phyloP scores from a whole-genome alignment of 2,888 invertebrate genomes.

The Athalia circularis region DNA sequence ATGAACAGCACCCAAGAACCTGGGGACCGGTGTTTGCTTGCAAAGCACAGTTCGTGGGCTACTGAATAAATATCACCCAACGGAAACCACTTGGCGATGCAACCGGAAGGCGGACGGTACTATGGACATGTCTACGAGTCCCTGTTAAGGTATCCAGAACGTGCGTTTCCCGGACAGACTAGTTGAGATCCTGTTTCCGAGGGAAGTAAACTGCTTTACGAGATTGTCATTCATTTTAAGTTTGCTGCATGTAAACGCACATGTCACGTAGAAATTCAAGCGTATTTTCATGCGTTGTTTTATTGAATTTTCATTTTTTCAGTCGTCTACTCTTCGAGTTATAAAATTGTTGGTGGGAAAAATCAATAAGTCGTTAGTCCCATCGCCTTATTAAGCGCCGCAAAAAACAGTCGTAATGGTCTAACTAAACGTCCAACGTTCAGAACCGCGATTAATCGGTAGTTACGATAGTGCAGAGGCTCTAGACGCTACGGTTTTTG shows the following conservation, averaged over 20 bases:
- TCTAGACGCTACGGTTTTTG: not conserved
- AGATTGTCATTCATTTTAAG: slow-evolving; percentile 11
- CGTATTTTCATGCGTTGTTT: not conserved
- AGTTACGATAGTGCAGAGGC: not conserved
- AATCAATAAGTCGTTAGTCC: not conserved
- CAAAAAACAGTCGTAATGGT: slow-evolving; percentile 9
- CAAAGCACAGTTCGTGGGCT: slow-evolving; percentile 7
- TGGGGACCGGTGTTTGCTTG: too few relatives aligned
- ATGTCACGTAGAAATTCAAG: not conserved
- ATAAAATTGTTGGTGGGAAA: too few relatives aligned
- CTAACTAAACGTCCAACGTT: not conserved
- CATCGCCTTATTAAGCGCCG: not conserved
- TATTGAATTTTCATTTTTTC: too few relatives aligned
- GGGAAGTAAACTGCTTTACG: slow-evolving; percentile 21
- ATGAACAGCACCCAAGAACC: slow-evolving; percentile 15
- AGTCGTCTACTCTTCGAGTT: too few relatives aligned
- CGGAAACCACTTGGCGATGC: slow-evolving; percentile 41
- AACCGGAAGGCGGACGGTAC: slow-evolving; percentile 33
- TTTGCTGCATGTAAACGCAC: not conserved
- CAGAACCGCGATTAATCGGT: not conserved
- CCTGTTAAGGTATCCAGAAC: slow-evolving; percentile 2
- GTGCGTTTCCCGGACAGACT: slow-evolving; percentile 11
- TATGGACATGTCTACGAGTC: slow-evolving; percentile 20
- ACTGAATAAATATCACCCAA: slow-evolving; percentile 36
- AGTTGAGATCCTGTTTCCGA: slow-evolving; percentile 35